Evolutionary conservation across 2,113 vertebrate genomes (phyloP).

Genomic region (Falco punctatus): DNA sequence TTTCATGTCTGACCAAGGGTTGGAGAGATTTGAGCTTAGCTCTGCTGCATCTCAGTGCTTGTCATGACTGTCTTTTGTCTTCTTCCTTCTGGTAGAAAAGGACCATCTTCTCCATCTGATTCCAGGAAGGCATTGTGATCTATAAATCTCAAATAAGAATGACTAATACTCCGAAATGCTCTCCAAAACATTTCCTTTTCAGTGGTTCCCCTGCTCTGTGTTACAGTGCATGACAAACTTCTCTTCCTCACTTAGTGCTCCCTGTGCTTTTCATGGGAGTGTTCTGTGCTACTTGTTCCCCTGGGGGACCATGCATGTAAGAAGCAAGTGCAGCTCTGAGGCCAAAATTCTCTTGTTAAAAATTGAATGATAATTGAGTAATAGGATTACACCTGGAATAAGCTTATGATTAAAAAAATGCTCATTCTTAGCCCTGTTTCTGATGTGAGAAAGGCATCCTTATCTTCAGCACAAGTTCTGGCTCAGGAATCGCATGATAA

Average conservation of each 20-base stretch:
- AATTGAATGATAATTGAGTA: not conserved
- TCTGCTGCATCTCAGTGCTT: not conserved
- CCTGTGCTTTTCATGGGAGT: not conserved
- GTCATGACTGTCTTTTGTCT: not conserved
- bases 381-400: not conserved
- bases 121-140: not conserved
- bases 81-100: not conserved
- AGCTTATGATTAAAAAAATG: not conserved
- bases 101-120: not conserved
- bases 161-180: not conserved
- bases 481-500: not conserved
- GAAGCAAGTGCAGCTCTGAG: not conserved
- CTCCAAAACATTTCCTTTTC: not conserved
- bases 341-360: not conserved
- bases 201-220: not conserved
- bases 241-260: not conserved
- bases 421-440: not conserved
- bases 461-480: not conserved
- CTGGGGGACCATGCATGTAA: not conserved
- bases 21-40: not conserved
- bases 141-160: not conserved
- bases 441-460: not conserved
- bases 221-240: not conserved
- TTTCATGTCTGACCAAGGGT: not conserved
- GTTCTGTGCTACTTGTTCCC: not conserved